Evolutionary conservation across 1,140 invertebrate genomes (phyloP).

Genomic region (Drosophila grimshawi): DNA sequence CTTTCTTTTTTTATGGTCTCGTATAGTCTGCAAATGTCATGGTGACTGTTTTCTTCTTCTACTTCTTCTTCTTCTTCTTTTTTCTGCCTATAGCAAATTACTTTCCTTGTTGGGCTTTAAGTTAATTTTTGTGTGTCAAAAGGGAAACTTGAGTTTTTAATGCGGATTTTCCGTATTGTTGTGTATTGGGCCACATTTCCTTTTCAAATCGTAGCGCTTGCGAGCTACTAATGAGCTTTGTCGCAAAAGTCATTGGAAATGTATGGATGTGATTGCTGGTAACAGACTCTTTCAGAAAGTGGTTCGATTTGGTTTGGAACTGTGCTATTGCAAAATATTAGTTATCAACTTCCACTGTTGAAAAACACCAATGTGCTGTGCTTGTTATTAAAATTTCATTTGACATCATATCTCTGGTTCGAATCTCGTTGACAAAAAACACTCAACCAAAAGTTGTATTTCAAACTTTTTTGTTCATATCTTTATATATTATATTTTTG

Average conservation of each 20-base stretch:
- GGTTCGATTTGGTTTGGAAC: too few relatives aligned
- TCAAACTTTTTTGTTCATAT: background rate
- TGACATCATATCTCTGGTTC: background rate
- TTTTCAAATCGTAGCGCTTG: conserved; percentile 31
- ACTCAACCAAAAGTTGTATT: too few relatives aligned
- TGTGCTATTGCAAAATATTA: conserved; percentile 44
- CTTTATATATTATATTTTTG: background rate
- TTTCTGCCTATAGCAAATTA: conserved; percentile 59
- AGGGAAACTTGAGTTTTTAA: conserved; percentile 76
- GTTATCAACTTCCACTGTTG: conserved; percentile 33
- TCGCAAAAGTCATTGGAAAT: conserved; percentile 11
- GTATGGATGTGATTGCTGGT: conserved; percentile 23
- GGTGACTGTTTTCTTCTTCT: conserved; percentile 56
- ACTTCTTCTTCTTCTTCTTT: background rate
- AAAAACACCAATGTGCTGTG: background rate
- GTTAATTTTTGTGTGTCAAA: conserved; percentile 63
- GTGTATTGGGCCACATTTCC: conserved; percentile 37
- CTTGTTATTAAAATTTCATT: background rate
- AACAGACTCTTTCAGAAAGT: too few relatives aligned
- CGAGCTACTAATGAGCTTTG: conserved; percentile 67
- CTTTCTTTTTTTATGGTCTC: conserved; percentile 54
- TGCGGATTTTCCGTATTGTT: conserved; percentile 68
- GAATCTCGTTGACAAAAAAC: background rate
- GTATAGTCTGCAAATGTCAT: conserved; percentile 65
- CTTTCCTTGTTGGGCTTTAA: conserved; percentile 64